Percentiles rank a stretch among this genome's conserved stretches.
These are phyloP conservation scores for Choristoneura fumiferana DNA, from an alignment of 1,140 invertebrate genomes.

Conservation along the genomic window DNA sequence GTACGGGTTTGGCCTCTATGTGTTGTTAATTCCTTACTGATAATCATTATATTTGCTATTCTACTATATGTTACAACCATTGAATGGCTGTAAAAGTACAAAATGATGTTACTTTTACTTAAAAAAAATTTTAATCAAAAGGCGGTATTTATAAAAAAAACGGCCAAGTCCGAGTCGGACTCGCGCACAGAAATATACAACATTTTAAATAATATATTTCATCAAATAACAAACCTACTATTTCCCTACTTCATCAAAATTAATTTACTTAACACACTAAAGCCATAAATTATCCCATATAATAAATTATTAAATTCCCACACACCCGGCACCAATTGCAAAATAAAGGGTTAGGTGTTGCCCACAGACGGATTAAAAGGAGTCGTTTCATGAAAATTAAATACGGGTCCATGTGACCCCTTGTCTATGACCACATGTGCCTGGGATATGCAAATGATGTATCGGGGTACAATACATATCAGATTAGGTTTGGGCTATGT, in stretches of 20 bases:
- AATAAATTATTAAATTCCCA: conserved; percentile 19
- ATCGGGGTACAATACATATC: conserved; percentile 49
- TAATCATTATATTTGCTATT: too few relatives aligned
- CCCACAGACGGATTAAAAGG: conserved; percentile 68
- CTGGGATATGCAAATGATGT: conserved; percentile 73
- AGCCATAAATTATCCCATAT: conserved; percentile 15
- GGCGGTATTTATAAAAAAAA: too few relatives aligned
- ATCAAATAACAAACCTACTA: too few relatives aligned
- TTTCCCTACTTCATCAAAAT: conserved; percentile 3
- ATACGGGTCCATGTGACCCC: conserved; percentile 66
- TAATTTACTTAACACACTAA: conserved; percentile 16
- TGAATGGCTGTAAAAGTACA: too few relatives aligned
- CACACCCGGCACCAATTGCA: conserved; percentile 48
- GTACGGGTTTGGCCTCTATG: neutral
- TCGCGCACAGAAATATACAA: too few relatives aligned
- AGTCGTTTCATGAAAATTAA: conserved; percentile 76
- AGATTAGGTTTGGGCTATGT: conserved; percentile 32
- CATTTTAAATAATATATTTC: too few relatives aligned
- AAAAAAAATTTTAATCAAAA: too few relatives aligned
- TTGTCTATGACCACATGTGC: conserved; percentile 74
- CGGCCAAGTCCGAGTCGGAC: too few relatives aligned
- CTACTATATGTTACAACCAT: too few relatives aligned
- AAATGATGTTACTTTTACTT: too few relatives aligned
- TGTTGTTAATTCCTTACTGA: conserved; percentile 12
- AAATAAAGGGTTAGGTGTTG: conserved; percentile 65